Conservation (phyloP, 1,140 invertebrate genomes). For the Octopus bimaculoides region DNA sequence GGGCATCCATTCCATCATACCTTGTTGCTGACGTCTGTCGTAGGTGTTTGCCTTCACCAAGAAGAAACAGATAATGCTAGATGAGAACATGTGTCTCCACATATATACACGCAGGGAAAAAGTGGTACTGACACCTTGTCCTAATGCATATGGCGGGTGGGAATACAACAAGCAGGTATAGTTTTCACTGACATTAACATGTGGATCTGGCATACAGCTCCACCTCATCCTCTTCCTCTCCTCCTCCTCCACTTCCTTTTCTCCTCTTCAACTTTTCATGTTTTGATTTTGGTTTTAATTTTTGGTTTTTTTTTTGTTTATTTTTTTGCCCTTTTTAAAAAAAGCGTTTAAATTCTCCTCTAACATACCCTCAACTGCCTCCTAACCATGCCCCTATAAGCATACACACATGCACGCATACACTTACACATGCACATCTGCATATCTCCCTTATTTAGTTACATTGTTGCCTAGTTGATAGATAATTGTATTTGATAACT, state of each 20-base stretch:
- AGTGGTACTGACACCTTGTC: constrained; percentile 34
- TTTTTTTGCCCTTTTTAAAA: no score
- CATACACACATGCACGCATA: no score
- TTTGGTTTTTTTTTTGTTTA: no score
- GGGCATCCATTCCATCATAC: background rate
- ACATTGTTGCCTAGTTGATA: no score
- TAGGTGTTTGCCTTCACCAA: constrained; percentile 94
- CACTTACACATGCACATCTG: no score
- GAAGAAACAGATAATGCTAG: constrained; percentile 95
- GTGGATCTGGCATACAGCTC: no score
- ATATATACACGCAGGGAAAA: constrained; percentile 15
- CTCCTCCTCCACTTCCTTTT: background rate
- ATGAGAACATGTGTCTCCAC: constrained; percentile 66
- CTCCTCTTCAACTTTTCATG: background rate
- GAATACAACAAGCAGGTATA: constrained; percentile 46
- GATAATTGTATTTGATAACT: no score
- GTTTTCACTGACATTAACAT: constrained; percentile 11
- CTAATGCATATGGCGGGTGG: constrained; percentile 33
- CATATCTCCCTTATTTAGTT: no score
- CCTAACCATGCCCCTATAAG: no score
- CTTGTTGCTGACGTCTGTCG: background rate
- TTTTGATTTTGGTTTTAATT: background rate
- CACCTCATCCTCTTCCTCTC: no score
- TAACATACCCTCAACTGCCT: no score
- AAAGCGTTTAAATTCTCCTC: no score